Base-by-base conservation (phyloP, 2,797 vertebrate genomes). In the Lutra lutra region DNA sequence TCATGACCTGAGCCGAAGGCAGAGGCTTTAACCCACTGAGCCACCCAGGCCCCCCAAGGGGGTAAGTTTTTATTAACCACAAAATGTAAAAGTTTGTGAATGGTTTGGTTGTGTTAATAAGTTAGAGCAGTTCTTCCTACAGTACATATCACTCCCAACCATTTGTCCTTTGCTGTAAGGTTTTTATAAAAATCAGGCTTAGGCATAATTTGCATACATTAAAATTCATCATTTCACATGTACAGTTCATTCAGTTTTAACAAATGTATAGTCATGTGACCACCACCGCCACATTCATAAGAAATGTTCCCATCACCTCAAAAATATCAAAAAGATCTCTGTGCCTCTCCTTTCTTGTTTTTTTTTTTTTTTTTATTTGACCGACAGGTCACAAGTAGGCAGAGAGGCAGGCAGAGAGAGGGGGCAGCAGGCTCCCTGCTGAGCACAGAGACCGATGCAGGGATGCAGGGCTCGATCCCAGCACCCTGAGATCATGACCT, bases 221-320 rank as follows among this genome's bases (percentile, higher is more conserved):
- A 88, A 72, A 86, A 89, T 78, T 82, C 17, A 77, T 29, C 58
- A 43, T 70, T 58, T 82, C 58, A 78, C 15, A 32, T 91, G 46
- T 95, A 91, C 12, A 93, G 29, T 91, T 91, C 58, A 89, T 91
- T 91, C 58, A 89, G 20, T 66, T 91, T 88, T 58, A 94, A 48
- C n/a, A 72, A 92, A 89, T 48, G 27, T 78, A 32, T 79, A 91
- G 32, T 88, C 68, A 38, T 32, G 3, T 91, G 86, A 86, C 15
- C 48, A 86, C 12, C 27, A 75, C 40, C 9, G 51, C 38, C 54
- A 89, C 43, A 75, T n/a, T 20, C 35, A 48, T 27, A 70, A 14
- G 48, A 91, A 95, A 94, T 4, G 54, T 80, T 86, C 60, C 32
- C n/a, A 84, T 84, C 56, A 87, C 40, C 79, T 90, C 68, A 43